phyloP scores from a whole-genome alignment of 1,140 invertebrate species.

The Andricus grossulariae region DNA sequence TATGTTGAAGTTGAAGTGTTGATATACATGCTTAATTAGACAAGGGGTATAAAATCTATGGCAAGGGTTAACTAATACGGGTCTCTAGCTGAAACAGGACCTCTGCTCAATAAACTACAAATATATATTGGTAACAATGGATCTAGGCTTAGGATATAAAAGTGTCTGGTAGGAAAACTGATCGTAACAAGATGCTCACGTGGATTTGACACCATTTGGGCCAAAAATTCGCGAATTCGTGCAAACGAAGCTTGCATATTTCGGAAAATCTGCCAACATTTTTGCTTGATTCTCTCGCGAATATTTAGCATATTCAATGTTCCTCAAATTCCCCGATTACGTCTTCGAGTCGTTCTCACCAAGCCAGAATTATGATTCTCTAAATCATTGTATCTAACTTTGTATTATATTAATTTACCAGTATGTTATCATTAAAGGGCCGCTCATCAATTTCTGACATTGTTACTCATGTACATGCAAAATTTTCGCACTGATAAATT shows the following conservation, averaged over 20 bases:
- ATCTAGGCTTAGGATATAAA: constrained; percentile 40
- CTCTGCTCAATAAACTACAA: constrained; percentile 18
- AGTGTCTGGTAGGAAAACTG: constrained; percentile 36
- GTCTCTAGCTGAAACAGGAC: constrained; percentile 40
- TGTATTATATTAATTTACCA: too few species aligned
- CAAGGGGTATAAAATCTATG: constrained; percentile 12
- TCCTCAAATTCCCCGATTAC: background rate
- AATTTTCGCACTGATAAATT: too few species aligned
- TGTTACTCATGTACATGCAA: too few species aligned
- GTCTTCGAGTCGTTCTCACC: background rate
- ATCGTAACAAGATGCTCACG: constrained; percentile 72
- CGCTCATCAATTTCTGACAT: too few species aligned
- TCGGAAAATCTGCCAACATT: background rate
- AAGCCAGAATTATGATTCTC: too few species aligned
- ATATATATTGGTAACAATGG: constrained; percentile 13
- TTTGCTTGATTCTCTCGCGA: background rate
- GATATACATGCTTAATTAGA: constrained; percentile 24
- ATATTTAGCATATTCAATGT: background rate
- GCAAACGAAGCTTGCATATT: constrained; percentile 5
- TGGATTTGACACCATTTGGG: constrained; percentile 36
- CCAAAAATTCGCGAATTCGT: background rate
- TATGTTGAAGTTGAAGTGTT: background rate
- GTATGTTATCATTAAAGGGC: too few species aligned
- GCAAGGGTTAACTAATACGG: background rate
- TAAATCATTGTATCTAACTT: too few species aligned